Base-by-base conservation (phyloP, 2,797 vertebrate species). In the Helicolenus hilgendorfi region DNA sequence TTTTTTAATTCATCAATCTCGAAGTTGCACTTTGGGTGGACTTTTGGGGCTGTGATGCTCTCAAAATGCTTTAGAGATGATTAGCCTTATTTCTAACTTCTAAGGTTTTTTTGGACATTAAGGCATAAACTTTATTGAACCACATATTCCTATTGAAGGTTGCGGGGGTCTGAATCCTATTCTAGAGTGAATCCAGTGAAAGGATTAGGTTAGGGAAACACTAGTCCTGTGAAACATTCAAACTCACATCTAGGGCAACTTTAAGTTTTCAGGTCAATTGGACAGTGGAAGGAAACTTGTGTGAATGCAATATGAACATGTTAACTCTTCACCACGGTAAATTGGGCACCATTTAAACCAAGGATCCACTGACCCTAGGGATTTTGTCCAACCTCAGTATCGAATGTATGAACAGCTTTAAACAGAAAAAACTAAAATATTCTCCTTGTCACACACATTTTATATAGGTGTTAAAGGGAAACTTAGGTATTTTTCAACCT, bases 1-100 rank as follows among this genome's bases (percentile, higher is more conserved):
- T 72, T 77, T 68, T 73, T 87, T 33, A 86, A 75, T 92, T 87
- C 35, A 78, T 91, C 89, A 90, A 6, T 68, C 5, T 70, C 85
- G 3, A 88, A 81, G 77, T 72, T 79, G 7, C 4, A 24, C 58
- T 72, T 75, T 63, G 8, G 27, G 15, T 67, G 24, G 64, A 38
- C 33, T 73, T 78, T 5, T 20, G 59, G 71, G 55, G 11, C 56
- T 38, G 14, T 11, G 10, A 81, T 72, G 45, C 49, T 76, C 71
- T 79, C 11, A 73, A 45, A 35, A n/a, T 56, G 22, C 38, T 77
- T 71, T 11, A 59, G 18, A 27, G 62, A 53, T 24, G 11, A 65
- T 86, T 60, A 35, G 15, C 27, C 31, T 67, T 64, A 27, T 41
- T 45, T 71, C 15, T 63, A 22, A 70, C 22, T 22, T 24, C 10